These are phyloP conservation scores for Thripadectes ignobilis DNA, from an alignment of 2,797 vertebrate genomes.

Conservation along the genomic window DNA sequence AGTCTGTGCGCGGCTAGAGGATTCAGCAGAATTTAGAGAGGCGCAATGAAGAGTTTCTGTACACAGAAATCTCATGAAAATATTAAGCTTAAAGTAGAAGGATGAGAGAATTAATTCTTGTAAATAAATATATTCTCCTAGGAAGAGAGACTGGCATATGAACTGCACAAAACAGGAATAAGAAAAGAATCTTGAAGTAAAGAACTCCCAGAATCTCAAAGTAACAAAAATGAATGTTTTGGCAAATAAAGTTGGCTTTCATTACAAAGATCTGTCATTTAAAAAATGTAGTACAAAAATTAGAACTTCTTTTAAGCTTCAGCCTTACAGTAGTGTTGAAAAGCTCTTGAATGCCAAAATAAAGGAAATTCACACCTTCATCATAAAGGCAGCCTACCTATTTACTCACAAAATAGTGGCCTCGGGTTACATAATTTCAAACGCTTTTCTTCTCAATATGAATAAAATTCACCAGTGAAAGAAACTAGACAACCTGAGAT, in stretches of 20 bases:
- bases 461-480: conserved; percentile 9
- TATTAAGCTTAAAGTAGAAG: background rate
- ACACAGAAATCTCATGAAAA: background rate
- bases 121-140: background rate
- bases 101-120: background rate
- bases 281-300: background rate
- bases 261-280: background rate
- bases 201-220: background rate
- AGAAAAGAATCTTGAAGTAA: background rate
- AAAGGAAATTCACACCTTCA: background rate
- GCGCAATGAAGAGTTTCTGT: background rate
- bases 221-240: background rate
- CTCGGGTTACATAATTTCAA: background rate
- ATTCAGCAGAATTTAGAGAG: background rate
- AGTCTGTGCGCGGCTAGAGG: background rate
- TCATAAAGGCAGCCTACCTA: background rate
- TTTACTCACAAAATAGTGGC: background rate
- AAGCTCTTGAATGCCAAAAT: background rate
- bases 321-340: background rate
- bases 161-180: background rate
- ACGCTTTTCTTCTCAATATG: background rate
- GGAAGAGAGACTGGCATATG: background rate
- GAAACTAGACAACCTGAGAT: background rate
- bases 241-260: background rate
- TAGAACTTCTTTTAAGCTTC: background rate